These are phyloP conservation scores for Motacilla alba DNA, from an alignment of 2,113 vertebrate genomes.

Conservation along the genomic window DNA sequence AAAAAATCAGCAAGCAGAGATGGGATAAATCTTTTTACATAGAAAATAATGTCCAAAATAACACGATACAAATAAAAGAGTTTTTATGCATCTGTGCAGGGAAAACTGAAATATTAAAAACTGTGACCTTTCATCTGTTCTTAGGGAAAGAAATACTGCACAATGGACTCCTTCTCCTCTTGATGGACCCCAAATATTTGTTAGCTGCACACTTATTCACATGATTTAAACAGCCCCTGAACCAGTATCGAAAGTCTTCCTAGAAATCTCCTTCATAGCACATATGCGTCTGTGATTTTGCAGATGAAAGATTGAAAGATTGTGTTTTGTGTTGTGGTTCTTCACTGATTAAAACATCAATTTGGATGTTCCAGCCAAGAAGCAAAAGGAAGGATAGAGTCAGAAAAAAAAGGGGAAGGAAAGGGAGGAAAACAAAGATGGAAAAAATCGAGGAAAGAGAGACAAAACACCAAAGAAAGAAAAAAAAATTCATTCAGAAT, in stretches of 20 bases:
- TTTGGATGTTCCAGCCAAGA: not conserved
- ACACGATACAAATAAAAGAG: not conserved
- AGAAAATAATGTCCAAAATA: not conserved
- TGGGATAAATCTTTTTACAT: not conserved
- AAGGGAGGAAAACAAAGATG: not conserved
- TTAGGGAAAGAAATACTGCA: not conserved
- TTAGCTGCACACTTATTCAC: not conserved
- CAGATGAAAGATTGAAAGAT: not conserved
- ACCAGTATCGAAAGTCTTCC: not conserved
- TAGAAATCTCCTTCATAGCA: not conserved
- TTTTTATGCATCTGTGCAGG: not conserved
- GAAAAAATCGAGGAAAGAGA: not conserved
- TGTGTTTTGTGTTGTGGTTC: not conserved
- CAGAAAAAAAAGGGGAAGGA: not conserved
- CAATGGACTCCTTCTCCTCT: not conserved
- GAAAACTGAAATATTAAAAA: not conserved
- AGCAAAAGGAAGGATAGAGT: not conserved
- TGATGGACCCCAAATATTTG: not conserved
- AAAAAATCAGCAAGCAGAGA: not conserved
- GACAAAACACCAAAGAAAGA: not conserved
- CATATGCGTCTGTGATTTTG: not conserved
- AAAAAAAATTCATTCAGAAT: rapidly evolving
- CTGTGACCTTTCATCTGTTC: not conserved
- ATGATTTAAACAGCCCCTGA: not conserved
- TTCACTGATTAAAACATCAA: not conserved